Percentiles rank a stretch among this genome's conserved stretches.
phyloP scores from a whole-genome alignment of 2,888 invertebrate genomes.

The Schizotus pectinicornis region DNA sequence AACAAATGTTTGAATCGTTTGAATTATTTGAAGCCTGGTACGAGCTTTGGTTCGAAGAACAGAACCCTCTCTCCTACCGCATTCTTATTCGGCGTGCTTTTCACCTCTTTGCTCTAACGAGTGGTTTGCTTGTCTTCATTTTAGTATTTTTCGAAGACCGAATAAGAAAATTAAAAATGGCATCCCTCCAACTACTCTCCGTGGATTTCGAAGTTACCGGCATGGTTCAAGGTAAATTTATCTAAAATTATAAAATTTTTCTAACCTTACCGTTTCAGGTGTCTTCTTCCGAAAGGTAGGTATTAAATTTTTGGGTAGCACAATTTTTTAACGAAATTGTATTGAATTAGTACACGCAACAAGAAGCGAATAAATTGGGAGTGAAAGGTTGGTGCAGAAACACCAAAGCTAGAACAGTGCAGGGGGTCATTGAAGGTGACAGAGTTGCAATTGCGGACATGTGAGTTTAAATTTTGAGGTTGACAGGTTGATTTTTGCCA shows the following conservation, averaged over 20 bases:
- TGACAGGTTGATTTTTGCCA: constrained; percentile 1
- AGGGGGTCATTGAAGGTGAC: constrained; percentile 71
- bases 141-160: too few relatives aligned
- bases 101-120: too few relatives aligned
- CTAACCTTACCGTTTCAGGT: constrained; percentile 49
- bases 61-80: too few relatives aligned
- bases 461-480: constrained; percentile 56
- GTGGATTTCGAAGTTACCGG: constrained; percentile 69
- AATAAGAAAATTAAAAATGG: constrained; percentile 30
- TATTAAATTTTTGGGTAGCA: constrained; percentile 14
- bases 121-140: too few relatives aligned
- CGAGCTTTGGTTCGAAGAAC: too few relatives aligned
- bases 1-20: too few relatives aligned
- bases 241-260: constrained; percentile 3
- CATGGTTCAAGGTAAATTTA: constrained; percentile 63
- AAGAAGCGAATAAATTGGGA: constrained; percentile 67
- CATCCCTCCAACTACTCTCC: constrained; percentile 41
- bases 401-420: constrained; percentile 70
- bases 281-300: constrained; percentile 69
- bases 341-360: constrained; percentile 66
- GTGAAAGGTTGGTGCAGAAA: constrained; percentile 78
- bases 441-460: constrained; percentile 65
- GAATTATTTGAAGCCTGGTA: too few relatives aligned
- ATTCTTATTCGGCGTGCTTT: too few relatives aligned
- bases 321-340: neutral